Percentiles rank a stretch among this genome's conserved stretches.
These are phyloP conservation scores for Laterallus jamaicensis DNA, from an alignment of 2,113 vertebrate species.

Conservation along the genomic window DNA sequence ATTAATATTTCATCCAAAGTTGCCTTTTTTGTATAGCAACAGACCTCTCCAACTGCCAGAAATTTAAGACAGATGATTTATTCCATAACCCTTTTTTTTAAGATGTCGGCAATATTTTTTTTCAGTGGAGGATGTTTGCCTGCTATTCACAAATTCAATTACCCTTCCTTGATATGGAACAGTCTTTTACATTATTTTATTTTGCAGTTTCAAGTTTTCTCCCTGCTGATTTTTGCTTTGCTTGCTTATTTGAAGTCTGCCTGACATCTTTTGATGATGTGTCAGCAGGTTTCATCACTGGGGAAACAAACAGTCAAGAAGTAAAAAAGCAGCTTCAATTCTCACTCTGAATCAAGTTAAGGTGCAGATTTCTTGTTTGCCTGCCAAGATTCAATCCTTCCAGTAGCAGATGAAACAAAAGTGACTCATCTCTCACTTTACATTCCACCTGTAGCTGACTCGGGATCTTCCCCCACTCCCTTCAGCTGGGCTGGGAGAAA, in stretches of 20 bases:
- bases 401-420: background rate
- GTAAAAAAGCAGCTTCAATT: background rate
- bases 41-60: background rate
- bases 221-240: constrained; percentile 58
- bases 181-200: constrained; percentile 53
- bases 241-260: constrained; percentile 44
- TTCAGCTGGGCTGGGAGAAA: background rate
- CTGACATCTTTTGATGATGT: constrained; percentile 38
- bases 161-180: constrained; percentile 34
- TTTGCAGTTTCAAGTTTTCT: constrained; percentile 49
- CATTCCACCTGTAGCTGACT: background rate
- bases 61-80: constrained; percentile 19
- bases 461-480: background rate
- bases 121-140: constrained; percentile 4
- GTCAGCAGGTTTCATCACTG: constrained; percentile 44
- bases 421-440: background rate
- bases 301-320: background rate
- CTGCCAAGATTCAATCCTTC: background rate
- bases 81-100: background rate
- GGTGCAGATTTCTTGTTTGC: background rate
- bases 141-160: constrained; percentile 60
- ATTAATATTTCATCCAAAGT: background rate
- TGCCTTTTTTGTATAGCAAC: background rate
- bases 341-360: constrained; percentile 17
- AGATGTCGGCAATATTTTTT: constrained; percentile 10